These are phyloP conservation scores for Boloria selene DNA, from an alignment of 2,888 invertebrate genomes.

Conservation along the genomic window DNA sequence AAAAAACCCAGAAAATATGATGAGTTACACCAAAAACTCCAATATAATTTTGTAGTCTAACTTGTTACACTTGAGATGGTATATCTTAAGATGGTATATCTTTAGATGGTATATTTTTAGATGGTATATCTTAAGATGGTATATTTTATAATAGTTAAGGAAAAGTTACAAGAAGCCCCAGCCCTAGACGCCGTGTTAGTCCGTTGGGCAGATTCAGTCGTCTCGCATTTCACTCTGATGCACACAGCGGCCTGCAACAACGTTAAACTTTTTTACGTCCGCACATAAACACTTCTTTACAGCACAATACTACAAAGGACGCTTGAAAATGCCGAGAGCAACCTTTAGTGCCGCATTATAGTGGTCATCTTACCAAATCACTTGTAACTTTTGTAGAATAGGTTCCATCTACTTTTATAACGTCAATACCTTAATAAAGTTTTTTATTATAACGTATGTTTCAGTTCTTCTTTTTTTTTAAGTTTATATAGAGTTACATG, in stretches of 20 bases:
- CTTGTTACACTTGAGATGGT: too few relatives aligned
- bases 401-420: not conserved
- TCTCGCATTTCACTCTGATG: constrained; percentile 31
- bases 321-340: constrained; percentile 13
- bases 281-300: constrained; percentile 36
- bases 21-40: too few relatives aligned
- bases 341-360: constrained; percentile 18
- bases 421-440: constrained; percentile 5
- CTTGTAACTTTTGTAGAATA: constrained; percentile 8
- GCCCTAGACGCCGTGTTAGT: constrained; percentile 24
- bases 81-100: not conserved
- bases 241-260: constrained; percentile 29
- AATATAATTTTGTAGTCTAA: too few relatives aligned
- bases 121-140: too few relatives aligned
- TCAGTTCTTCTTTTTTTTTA: not conserved
- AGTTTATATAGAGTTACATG: too few relatives aligned
- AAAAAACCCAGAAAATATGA: too few relatives aligned
- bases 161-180: constrained; percentile 2
- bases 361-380: constrained; percentile 22
- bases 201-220: constrained; percentile 28
- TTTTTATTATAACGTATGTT: not conserved
- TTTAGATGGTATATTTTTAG: not conserved
- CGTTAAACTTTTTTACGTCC: constrained; percentile 34
- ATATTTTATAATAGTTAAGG: not conserved
- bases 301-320: constrained; percentile 21